These are phyloP conservation scores for Drosophila atripex DNA, from an alignment of 2,888 invertebrate genomes.

Conservation along the genomic window DNA sequence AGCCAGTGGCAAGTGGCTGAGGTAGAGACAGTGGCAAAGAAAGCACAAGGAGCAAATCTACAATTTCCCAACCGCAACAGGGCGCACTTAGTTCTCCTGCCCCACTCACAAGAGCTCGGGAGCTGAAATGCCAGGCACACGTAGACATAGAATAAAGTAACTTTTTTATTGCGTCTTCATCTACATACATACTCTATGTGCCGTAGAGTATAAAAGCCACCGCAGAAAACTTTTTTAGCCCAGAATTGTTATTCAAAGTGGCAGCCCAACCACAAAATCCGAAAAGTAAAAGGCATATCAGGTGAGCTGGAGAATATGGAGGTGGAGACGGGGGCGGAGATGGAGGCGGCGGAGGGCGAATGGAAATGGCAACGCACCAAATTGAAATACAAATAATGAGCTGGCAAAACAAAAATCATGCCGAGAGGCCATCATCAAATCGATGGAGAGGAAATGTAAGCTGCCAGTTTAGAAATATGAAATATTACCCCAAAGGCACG, in stretches of 20 bases:
- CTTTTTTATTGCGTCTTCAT: conserved; percentile 75
- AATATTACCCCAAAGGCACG: conserved; percentile 33
- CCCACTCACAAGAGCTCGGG: conserved; percentile 8
- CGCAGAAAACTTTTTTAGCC: conserved; percentile 58
- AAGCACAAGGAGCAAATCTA: conserved; percentile 54
- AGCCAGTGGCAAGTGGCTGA: background rate
- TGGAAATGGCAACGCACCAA: conserved; percentile 49
- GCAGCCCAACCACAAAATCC: conserved; percentile 58
- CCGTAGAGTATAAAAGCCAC: conserved; percentile 52
- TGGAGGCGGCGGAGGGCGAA: conserved; percentile 9
- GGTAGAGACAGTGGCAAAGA: background rate
- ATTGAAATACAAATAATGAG: conserved; percentile 74
- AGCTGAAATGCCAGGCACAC: conserved; percentile 46
- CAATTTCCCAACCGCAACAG: conserved; percentile 70
- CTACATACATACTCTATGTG: conserved; percentile 37
- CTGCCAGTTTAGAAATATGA: conserved; percentile 69
- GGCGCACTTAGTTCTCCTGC: conserved; percentile 62
- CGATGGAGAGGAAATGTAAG: conserved; percentile 62
- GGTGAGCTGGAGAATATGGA: conserved; percentile 14
- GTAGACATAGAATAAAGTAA: conserved; percentile 71
- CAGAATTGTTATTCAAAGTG: conserved; percentile 77
- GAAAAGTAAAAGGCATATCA: conserved; percentile 58
- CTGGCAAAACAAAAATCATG: conserved; percentile 76
- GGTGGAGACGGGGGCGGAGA: conserved; percentile 10
- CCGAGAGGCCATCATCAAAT: conserved; percentile 65